Evolutionary conservation across 2,888 invertebrate species (phyloP), one percentile per base, ranked within the genome.

Genomic region (Epinotia demarniana): DNA sequence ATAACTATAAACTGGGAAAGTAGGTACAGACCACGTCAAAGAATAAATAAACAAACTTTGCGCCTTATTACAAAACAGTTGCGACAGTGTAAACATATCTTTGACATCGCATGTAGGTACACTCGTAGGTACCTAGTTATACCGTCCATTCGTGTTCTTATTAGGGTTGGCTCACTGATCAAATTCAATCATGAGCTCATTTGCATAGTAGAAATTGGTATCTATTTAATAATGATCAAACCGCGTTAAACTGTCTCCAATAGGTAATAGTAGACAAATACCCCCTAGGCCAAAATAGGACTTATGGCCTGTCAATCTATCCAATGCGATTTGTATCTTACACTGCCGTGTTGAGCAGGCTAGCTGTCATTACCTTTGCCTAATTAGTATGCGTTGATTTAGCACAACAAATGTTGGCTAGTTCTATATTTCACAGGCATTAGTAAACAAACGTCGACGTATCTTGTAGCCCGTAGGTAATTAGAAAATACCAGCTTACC

Each of bases 401-500:
- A 66, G 27, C 39, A 57, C 33, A 49, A 3, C 46, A 16, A 16
- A 13, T 16, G 16, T 49, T 49, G 53, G 53, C 53, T 53, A 53
- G 53, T 53, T 53, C 53, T 27, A 61, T 33, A 43, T 53, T 67
- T 68, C 43, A 55, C 39, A 27, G 67, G 33, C 60, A 63, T 63
- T 70, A 57, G 75, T 75, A 67, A 67, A 75, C 71, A 75, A 75
- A 71, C 53, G 76, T 80, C 60, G 57, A 72, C 75, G 74, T 76
- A 70, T 68, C 39, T 53, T 53, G 53, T 53, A 53, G 62, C 68
- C 67, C 62, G 75, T 75, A 81, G 85, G 83, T 90, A 89, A 88
- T 90, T 90, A 90, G 85, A 89, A 89, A 91, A 89, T 87, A 87
- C 89, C 88, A 87, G 87, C 85, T 89, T 87, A 87, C 89, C 88